Conservation (phyloP, 2,797 vertebrate species). For the Toxotes lorentzi region DNA sequence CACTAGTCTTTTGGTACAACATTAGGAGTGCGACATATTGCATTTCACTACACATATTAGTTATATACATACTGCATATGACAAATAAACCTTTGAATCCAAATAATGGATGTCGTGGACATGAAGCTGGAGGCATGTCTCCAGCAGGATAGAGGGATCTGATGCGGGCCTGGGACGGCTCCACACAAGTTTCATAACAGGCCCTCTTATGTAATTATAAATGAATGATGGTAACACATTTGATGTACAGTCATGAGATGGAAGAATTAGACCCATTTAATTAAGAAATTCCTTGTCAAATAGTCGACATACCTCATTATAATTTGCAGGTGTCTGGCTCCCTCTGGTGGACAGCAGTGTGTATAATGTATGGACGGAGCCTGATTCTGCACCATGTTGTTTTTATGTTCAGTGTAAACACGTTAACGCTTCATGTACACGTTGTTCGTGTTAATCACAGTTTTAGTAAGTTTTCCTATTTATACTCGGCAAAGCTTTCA, state of each 20-base stretch:
- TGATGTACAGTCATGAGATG: not conserved
- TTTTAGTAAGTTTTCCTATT: too few relatives aligned
- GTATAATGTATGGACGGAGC: not conserved
- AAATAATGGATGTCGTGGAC: not conserved
- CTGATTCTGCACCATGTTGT: not conserved
- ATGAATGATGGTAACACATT: not conserved
- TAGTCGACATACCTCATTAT: too few relatives aligned
- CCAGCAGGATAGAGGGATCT: not conserved
- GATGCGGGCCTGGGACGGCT: not conserved
- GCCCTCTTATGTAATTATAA: not conserved
- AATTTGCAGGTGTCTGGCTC: constrained; percentile 42
- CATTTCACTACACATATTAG: not conserved
- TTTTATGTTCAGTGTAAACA: not conserved
- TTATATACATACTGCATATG: too few relatives aligned
- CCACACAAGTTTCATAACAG: not conserved
- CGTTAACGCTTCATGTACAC: not conserved
- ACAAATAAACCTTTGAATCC: not conserved
- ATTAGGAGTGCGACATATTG: rapidly evolving
- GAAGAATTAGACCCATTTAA: too few relatives aligned
- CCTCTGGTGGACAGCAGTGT: constrained; percentile 12
- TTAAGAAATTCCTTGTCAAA: not conserved
- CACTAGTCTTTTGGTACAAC: not conserved
- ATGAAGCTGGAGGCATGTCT: not conserved
- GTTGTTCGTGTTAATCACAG: rapidly evolving
- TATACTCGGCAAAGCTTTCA: too few relatives aligned